These are phyloP conservation scores for Apis cerana DNA, from an alignment of 1,140 invertebrate species.

Conservation along the genomic window DNA sequence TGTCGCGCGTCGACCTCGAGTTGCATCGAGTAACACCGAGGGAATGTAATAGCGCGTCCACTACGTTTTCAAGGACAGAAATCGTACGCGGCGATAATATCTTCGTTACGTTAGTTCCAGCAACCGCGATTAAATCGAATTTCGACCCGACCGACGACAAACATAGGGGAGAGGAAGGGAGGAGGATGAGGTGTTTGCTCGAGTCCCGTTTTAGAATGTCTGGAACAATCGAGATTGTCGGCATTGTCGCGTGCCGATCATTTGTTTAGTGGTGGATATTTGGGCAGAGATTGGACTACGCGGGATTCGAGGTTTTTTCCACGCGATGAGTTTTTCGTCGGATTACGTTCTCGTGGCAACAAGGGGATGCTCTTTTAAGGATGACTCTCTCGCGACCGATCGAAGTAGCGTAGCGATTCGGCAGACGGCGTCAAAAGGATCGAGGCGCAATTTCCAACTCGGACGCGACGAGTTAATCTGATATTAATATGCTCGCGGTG, in stretches of 20 bases:
- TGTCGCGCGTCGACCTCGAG: slow-evolving; percentile 33
- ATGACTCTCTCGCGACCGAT: not conserved
- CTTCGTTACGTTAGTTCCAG: not conserved
- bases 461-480: slow-evolving; percentile 15
- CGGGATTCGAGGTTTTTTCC: not conserved
- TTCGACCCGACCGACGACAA: not conserved
- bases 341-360: not conserved
- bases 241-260: slow-evolving; percentile 17
- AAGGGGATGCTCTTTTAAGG: not conserved
- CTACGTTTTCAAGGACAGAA: slow-evolving; percentile 42
- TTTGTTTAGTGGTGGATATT: slow-evolving; percentile 30
- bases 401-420: not conserved
- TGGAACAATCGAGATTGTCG: not conserved
- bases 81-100: not conserved
- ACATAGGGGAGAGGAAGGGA: too few species aligned
- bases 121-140: slow-evolving; percentile 19
- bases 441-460: not conserved
- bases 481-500: slow-evolving; percentile 6
- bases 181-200: not conserved
- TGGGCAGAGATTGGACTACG: not conserved
- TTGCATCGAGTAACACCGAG: not conserved
- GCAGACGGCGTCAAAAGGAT: not conserved
- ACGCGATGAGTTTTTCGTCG: not conserved
- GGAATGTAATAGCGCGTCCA: not conserved
- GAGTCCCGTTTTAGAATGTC: not conserved